Percentiles rank a stretch among this genome's conserved stretches.
These are phyloP conservation scores for Andinoacara biseriatus DNA, from an alignment of 2,113 vertebrate genomes.

Conservation along the genomic window DNA sequence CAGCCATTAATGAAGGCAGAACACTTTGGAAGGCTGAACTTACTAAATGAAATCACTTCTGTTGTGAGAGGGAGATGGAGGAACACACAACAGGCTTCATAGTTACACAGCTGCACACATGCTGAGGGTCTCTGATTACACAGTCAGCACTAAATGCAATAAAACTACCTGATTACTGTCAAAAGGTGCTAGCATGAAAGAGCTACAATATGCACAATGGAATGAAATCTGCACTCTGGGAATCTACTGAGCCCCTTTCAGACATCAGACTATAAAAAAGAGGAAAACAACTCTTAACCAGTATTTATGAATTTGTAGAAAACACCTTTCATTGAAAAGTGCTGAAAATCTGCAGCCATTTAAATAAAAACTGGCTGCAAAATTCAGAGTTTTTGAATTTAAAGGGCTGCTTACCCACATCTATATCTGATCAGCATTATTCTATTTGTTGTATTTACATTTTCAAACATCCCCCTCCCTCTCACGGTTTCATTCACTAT, in stretches of 20 bases:
- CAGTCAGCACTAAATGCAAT: background rate
- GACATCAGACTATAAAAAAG: background rate
- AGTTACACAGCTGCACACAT: conserved; percentile 30
- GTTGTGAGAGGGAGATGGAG: conserved; percentile 3
- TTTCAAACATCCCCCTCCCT: no score
- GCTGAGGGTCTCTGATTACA: background rate
- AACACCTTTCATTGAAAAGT: background rate
- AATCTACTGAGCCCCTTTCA: conserved; percentile 53
- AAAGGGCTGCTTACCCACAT: background rate
- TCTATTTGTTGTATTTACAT: no score
- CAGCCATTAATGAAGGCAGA: conserved; percentile 52
- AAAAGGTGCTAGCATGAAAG: conserved; percentile 6
- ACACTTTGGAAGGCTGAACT: background rate
- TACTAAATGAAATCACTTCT: conserved; percentile 12
- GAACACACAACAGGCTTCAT: conserved; percentile 28
- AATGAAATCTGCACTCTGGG: conserved; percentile 3
- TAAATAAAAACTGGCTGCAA: background rate
- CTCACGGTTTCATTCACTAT: no score
- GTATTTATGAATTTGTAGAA: background rate
- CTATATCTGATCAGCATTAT: background rate
- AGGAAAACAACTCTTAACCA: background rate
- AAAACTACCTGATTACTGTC: background rate
- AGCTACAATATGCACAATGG: background rate
- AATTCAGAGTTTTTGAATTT: background rate
- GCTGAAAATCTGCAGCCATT: background rate